Evolutionary conservation across 2,797 vertebrate genomes (phyloP).

Genomic region (Podargus strigoides): DNA sequence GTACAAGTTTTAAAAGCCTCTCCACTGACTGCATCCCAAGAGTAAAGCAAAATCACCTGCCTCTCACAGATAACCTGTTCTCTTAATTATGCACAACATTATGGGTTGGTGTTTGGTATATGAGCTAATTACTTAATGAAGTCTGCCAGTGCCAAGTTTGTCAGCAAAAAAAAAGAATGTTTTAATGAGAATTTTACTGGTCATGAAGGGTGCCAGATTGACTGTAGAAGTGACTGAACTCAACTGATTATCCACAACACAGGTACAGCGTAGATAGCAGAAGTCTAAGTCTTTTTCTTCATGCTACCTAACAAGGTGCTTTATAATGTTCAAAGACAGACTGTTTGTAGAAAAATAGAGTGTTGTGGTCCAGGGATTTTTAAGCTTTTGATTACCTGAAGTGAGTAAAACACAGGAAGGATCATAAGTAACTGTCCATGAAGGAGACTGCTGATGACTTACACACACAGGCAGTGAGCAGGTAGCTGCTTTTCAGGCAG

Average conservation of each 20-base stretch:
- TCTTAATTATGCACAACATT: constrained; percentile 1
- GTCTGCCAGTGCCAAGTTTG: not conserved
- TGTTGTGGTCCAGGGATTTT: not conserved
- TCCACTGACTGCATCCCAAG: not conserved
- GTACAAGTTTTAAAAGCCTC: not conserved
- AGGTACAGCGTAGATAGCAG: not conserved
- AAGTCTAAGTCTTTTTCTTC: not conserved
- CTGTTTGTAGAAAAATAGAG: not conserved
- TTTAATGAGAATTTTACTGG: constrained; percentile 13
- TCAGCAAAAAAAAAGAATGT: constrained; percentile 19
- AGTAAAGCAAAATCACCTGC: not conserved
- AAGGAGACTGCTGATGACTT: not conserved
- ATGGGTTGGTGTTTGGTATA: not conserved
- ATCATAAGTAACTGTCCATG: not conserved
- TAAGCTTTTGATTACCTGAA: not conserved
- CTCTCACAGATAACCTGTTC: constrained; percentile 5
- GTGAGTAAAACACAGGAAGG: not conserved
- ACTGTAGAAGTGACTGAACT: not conserved
- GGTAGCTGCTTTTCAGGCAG: not conserved
- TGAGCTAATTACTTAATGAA: constrained; percentile 23
- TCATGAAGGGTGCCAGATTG: not conserved
- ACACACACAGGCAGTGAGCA: not conserved
- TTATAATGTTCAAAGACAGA: not conserved
- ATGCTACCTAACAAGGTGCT: not conserved
- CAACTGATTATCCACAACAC: not conserved